Base-by-base conservation (phyloP, 2,888 invertebrate genomes). In the Leucania comma region DNA sequence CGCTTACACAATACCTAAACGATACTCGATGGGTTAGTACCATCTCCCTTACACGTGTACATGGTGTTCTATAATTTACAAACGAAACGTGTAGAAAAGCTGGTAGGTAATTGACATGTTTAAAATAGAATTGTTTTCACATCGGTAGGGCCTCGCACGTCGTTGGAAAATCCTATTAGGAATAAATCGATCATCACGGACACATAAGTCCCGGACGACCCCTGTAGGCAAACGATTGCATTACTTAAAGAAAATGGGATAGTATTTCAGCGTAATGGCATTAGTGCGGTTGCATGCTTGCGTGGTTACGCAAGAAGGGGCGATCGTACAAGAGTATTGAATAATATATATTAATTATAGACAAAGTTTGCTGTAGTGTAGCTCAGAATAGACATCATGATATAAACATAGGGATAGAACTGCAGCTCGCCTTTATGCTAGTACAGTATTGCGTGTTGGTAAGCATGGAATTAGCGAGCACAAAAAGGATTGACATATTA, bases 131-230 rank as follows among this genome's bases (percentile, higher is more conserved):
- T 74, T 61, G 71, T 73, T 80, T 68, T 54, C 51, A 85, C 72
- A 74, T 72, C 59, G 32, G 71, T 77, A 83, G 54, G 74, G 78
- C 78, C 75, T 78, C 81, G 35, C 68, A 60, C 70, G 54, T 60
- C 56, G 74, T 71, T 62, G 72, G 75, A 78, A 84, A 85, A 85
- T 80, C 84, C 82, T 83, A 78, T 85, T 85, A 83, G 65, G 62
- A 78, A 77, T 76, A 75, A 84, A 84, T 85, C 86, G 84, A 84
- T 82, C 75, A 83, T 68, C 73, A 62, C 63, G 29, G 68, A 53
- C 66, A 80, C 66, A 68, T 60, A 72, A 78, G 77, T 70, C 78
- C 71, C 63, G 22, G 63, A 60, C 68, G 68, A 66, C 72, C 81
- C 61, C 24, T 29, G 63, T 76, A 75, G 53, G 77, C 75, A 74